Evolutionary conservation across 2,113 vertebrate genomes (phyloP).

Genomic region (Rhizomys pruinosus): DNA sequence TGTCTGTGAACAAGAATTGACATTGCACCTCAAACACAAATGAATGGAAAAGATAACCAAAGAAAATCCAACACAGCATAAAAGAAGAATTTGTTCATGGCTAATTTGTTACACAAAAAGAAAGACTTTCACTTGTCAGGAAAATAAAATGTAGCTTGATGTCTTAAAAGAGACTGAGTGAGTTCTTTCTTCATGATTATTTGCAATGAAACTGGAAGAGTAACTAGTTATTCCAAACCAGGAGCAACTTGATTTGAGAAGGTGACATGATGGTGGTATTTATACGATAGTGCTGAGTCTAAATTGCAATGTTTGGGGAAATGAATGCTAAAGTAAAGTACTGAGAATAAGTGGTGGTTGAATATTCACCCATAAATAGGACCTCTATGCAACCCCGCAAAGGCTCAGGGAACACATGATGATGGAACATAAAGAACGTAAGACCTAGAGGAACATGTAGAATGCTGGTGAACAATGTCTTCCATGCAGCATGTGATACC

Average conservation of each 20-base stretch:
- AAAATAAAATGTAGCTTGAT: constrained; percentile 47
- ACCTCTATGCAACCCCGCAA: no score
- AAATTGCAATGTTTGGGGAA: neutral
- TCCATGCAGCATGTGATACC: no score
- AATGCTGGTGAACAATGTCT: no score
- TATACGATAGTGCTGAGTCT: constrained; percentile 3
- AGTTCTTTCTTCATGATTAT: constrained; percentile 58
- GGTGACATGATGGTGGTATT: neutral
- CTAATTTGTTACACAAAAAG: constrained; percentile 38
- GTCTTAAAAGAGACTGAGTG: neutral
- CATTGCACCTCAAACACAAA: constrained; percentile 35
- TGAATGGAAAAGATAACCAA: constrained; percentile 32
- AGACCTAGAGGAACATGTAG: no score
- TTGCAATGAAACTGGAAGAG: constrained; percentile 31
- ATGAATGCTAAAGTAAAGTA: neutral
- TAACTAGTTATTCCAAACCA: constrained; percentile 7
- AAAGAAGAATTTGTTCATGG: constrained; percentile 1
- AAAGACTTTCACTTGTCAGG: constrained; percentile 45
- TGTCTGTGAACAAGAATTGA: constrained; percentile 65
- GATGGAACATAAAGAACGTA: no score
- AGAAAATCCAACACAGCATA: constrained; percentile 23
- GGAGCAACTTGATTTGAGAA: constrained; percentile 58
- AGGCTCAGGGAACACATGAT: no score
- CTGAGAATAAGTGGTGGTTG: neutral
- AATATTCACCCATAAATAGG: neutral